Conservation (phyloP, 2,797 vertebrate species). For the Pterois miles region DNA sequence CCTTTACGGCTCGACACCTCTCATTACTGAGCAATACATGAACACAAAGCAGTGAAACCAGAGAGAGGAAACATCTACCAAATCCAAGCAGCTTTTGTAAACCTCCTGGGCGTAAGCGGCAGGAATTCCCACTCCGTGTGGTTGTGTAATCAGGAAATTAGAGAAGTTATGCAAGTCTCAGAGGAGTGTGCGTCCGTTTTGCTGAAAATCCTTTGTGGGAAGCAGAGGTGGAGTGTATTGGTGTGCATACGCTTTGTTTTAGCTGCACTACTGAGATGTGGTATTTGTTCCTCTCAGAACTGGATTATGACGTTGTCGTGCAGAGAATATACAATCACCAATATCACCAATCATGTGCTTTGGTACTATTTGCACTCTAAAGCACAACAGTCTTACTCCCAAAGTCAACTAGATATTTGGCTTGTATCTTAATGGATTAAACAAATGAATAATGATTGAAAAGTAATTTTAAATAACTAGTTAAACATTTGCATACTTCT, state of each 20-base stretch:
- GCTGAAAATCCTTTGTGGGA: background rate
- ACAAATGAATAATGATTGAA: background rate
- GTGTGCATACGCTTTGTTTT: background rate
- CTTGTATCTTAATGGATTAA: background rate
- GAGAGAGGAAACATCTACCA: background rate
- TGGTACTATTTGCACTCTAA: background rate
- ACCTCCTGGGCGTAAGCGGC: background rate
- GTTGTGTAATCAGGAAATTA: slow-evolving; percentile 27
- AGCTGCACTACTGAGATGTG: background rate
- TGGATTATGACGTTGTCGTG: background rate
- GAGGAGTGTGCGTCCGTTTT: background rate
- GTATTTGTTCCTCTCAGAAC: background rate
- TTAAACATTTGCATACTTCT: background rate
- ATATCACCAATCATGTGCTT: background rate
- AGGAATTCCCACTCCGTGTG: slow-evolving; percentile 1
- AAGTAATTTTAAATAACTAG: background rate
- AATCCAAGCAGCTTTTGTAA: background rate
- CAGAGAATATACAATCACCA: background rate
- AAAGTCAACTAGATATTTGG: background rate
- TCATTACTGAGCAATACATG: background rate
- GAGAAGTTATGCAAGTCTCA: background rate
- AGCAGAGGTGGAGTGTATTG: too few relatives aligned
- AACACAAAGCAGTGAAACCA: slow-evolving; percentile 29
- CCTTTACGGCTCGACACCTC: background rate
- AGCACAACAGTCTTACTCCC: background rate